Conservation (phyloP, 30 jellyfish, hydroid and myxozoan genomes). For the Cassiopea andromeda region DNA sequence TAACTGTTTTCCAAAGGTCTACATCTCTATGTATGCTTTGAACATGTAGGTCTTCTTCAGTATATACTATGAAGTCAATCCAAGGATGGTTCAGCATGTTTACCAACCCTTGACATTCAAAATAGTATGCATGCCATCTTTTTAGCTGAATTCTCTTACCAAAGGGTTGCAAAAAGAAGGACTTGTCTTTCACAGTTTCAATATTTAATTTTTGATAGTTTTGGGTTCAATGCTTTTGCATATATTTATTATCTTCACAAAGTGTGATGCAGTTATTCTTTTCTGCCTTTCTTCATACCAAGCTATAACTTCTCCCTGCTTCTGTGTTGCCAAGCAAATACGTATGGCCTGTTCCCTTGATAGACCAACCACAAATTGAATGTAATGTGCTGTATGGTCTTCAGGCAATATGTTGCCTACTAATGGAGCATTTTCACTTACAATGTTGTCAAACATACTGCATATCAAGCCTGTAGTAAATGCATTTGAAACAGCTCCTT, state of each 20-base stretch:
- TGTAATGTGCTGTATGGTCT: background rate
- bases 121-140: constrained; percentile 23
- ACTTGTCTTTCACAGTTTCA: constrained; percentile 47
- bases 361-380: constrained; percentile 8
- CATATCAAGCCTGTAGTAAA: constrained; percentile 2
- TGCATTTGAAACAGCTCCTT: constrained; percentile 4
- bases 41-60: constrained; percentile 36
- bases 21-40: constrained; percentile 31
- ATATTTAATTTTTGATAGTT: constrained; percentile 24
- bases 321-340: constrained; percentile 13
- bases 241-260: constrained; percentile 45
- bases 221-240: constrained; percentile 38
- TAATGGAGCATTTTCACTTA: constrained; percentile 4
- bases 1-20: constrained; percentile 33
- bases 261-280: constrained; percentile 57
- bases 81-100: constrained; percentile 23
- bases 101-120: constrained; percentile 71
- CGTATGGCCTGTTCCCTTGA: constrained; percentile 5
- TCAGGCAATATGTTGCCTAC: constrained; percentile 14
- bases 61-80: constrained; percentile 72
- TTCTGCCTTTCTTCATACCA: constrained; percentile 58
- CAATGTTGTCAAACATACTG: constrained; percentile 16
- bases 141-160: constrained; percentile 29
- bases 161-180: constrained; percentile 30
- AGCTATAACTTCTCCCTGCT: constrained; percentile 7